These are phyloP conservation scores for Hyposmocoma kahamanoa DNA, from an alignment of 1,140 invertebrate genomes.

Conservation along the genomic window DNA sequence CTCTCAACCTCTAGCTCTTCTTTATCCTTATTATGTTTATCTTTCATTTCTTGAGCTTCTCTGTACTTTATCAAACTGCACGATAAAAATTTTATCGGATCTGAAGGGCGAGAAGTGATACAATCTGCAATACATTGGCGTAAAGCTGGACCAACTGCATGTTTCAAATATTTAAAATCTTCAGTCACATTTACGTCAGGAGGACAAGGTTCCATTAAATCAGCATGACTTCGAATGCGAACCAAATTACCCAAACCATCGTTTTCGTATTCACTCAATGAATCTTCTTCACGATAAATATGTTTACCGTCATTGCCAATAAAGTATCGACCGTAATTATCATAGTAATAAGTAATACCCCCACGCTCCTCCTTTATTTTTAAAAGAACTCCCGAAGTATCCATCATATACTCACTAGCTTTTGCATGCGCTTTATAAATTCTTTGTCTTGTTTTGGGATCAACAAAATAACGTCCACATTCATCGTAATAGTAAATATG, in stretches of 20 bases:
- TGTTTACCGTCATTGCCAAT: conserved; percentile 50
- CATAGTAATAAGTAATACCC: conserved; percentile 49
- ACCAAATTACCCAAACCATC: conserved; percentile 64
- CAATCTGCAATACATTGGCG: conserved; percentile 50
- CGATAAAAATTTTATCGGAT: conserved; percentile 59
- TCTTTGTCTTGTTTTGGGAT: conserved; percentile 42
- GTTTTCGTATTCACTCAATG: conserved; percentile 61
- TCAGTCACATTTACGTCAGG: conserved; percentile 50
- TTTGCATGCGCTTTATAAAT: conserved; percentile 55
- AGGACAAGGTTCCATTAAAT: conserved; percentile 53
- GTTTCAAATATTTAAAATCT: conserved; percentile 57
- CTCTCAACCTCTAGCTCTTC: conserved; percentile 46
- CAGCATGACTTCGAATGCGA: conserved; percentile 50
- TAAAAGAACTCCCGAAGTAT: conserved; percentile 42
- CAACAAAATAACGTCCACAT: conserved; percentile 61
- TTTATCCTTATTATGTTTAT: conserved; percentile 43
- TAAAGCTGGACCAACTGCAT: conserved; percentile 50
- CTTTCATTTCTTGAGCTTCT: conserved; percentile 54
- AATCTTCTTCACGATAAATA: conserved; percentile 55
- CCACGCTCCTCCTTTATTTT: conserved; percentile 54
- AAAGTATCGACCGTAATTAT: conserved; percentile 59
- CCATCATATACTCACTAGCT: conserved; percentile 63
- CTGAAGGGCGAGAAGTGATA: conserved; percentile 48
- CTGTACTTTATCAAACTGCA: conserved; percentile 44
- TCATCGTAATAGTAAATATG: conserved; percentile 62